Evolutionary conservation across 2,113 vertebrate genomes (phyloP).

Genomic region (Nicator chloris): DNA sequence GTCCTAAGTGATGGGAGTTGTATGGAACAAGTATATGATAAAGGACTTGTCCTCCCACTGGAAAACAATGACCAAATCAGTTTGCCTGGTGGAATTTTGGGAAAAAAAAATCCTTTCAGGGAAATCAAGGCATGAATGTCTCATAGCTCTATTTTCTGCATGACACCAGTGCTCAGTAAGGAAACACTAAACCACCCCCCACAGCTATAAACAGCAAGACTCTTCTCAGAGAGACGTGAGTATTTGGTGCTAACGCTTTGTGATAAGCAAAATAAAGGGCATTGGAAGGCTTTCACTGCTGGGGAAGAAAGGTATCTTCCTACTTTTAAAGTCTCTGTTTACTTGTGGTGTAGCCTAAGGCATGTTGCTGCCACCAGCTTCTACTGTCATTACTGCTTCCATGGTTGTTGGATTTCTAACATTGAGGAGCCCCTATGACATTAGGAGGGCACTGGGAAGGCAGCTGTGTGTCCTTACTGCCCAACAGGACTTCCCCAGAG

Average conservation of each 20-base stretch:
- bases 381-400: not conserved
- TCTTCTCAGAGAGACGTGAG: not conserved
- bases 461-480: not conserved
- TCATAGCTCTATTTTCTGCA: not conserved
- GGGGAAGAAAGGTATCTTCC: not conserved
- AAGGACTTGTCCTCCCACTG: not conserved
- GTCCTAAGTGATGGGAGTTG: not conserved
- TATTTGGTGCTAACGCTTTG: not conserved
- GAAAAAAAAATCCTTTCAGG: not conserved
- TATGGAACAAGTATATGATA: not conserved
- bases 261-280: not conserved
- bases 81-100: not conserved
- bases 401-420: not conserved
- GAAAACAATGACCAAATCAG: not conserved
- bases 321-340: not conserved
- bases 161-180: not conserved
- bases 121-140: not conserved
- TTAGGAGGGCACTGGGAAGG: not conserved
- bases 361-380: not conserved
- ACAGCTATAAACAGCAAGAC: not conserved
- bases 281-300: not conserved
- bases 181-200: not conserved
- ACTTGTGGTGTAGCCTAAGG: not conserved
- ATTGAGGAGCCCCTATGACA: not conserved
- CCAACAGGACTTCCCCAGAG: not conserved